phyloP scores from a whole-genome alignment of 2,888 invertebrate species.

The Adela reaumurella region DNA sequence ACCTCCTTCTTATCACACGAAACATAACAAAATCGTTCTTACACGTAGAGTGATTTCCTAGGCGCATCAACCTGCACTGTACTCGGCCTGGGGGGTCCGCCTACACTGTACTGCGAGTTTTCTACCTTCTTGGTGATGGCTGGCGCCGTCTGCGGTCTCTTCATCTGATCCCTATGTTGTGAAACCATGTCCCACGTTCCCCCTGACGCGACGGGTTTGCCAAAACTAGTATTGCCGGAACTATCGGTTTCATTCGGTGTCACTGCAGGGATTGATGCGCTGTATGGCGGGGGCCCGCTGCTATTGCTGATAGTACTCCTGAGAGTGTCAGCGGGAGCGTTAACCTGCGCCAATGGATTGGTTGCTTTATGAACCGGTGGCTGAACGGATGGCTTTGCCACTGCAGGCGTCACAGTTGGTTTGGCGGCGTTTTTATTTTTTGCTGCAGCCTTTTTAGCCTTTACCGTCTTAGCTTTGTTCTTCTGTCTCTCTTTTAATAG shows the following conservation, averaged over 20 bases:
- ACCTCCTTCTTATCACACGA: no score
- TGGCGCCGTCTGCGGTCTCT: constrained; percentile 17
- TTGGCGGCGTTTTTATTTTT: constrained; percentile 12
- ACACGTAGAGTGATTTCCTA: neutral
- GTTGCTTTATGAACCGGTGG: constrained; percentile 1
- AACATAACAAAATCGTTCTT: neutral
- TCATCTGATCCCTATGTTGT: constrained; percentile 45
- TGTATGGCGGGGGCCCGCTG: constrained; percentile 40
- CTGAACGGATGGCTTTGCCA: neutral
- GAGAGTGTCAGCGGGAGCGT: constrained; percentile 29
- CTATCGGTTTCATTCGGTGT: constrained; percentile 19
- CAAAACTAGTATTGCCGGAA: constrained; percentile 28
- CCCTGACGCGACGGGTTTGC: constrained; percentile 21
- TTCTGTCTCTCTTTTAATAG: constrained; percentile 14
- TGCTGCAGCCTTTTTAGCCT: constrained; percentile 24
- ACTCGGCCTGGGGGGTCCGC: constrained; percentile 6
- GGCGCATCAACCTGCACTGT: constrained; percentile 4
- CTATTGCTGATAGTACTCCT: constrained; percentile 40
- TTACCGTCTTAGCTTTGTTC: constrained; percentile 22
- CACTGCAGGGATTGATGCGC: constrained; percentile 13
- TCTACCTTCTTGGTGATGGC: constrained; percentile 18
- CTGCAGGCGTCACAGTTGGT: constrained; percentile 2
- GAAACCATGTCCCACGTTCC: constrained; percentile 53
- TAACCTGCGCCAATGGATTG: constrained; percentile 7
- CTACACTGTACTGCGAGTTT: constrained; percentile 31